Evolutionary conservation across 2,797 vertebrate genomes (phyloP).

Genomic region (Myiotriccus ornatus): DNA sequence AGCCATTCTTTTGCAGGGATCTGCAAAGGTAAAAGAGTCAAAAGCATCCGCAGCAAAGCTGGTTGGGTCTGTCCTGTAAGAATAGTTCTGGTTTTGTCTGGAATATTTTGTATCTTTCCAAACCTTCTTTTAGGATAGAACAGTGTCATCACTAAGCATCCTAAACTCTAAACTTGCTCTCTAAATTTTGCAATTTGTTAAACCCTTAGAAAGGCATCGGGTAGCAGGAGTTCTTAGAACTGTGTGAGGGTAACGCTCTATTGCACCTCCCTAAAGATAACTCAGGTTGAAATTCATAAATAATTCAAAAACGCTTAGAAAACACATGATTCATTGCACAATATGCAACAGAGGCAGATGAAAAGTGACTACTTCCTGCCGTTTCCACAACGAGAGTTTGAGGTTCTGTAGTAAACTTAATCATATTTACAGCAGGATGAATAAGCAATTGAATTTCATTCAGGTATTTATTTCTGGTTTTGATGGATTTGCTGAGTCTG

Average conservation of each 20-base stretch:
- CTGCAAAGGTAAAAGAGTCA: background rate
- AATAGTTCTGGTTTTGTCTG: background rate
- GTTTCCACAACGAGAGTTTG: background rate
- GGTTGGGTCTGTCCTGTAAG: background rate
- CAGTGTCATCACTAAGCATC: background rate
- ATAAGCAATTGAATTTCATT: slow-evolving; percentile 3
- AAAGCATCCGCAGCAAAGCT: background rate
- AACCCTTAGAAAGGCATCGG: background rate
- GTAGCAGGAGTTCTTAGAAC: background rate
- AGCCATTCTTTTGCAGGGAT: background rate
- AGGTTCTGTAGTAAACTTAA: background rate
- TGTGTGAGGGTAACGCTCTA: background rate
- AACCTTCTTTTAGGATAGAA: background rate
- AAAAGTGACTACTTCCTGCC: background rate
- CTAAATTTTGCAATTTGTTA: background rate
- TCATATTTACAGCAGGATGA: slow-evolving; percentile 1
- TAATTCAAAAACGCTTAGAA: background rate
- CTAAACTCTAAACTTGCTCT: background rate
- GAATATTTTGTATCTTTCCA: background rate
- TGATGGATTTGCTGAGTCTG: background rate
- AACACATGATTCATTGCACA: background rate
- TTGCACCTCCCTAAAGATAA: background rate
- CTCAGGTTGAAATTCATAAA: background rate
- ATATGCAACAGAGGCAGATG: background rate
- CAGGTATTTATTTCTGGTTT: background rate